Evolutionary conservation across 2,113 vertebrate species (phyloP).

Genomic region (Myodes glareolus): DNA sequence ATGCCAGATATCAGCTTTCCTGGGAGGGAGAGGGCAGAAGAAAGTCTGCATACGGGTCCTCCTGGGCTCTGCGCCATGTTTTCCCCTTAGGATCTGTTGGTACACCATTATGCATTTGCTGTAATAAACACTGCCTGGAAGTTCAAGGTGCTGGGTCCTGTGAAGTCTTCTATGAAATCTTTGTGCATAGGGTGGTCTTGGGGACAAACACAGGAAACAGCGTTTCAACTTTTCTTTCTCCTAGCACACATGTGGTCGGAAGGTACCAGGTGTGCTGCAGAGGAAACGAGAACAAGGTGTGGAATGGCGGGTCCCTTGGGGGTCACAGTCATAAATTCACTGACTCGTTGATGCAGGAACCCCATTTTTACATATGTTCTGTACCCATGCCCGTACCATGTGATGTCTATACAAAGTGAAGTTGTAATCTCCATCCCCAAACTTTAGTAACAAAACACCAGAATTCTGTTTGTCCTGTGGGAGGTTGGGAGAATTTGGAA

Average conservation of each 20-base stretch:
- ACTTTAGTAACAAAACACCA: not conserved
- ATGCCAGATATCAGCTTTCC: not conserved
- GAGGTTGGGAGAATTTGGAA: not conserved
- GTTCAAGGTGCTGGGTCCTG: not conserved
- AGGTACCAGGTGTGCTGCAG: not conserved
- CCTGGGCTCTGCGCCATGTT: not conserved
- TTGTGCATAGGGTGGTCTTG: not conserved
- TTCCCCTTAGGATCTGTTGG: not conserved
- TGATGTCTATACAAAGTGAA: not conserved
- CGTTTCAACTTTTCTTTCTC: not conserved
- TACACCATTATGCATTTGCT: not conserved
- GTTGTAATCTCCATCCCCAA: no score
- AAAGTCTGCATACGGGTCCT: not conserved
- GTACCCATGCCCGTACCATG: not conserved
- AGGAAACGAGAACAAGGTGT: not conserved
- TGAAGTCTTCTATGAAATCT: not conserved
- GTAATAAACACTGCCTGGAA: not conserved
- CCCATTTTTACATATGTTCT: not conserved
- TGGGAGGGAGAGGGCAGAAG: not conserved
- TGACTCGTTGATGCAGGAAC: not conserved
- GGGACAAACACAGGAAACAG: not conserved
- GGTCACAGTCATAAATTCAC: not conserved
- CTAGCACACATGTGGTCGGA: not conserved
- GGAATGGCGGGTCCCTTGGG: not conserved
- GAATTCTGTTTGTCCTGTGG: not conserved